A percentile compares a stretch with the other conserved stretches of the same genome.
Conservation (phyloP, 1,140 invertebrate species). For the Gonioctena quinquepunctata region DNA sequence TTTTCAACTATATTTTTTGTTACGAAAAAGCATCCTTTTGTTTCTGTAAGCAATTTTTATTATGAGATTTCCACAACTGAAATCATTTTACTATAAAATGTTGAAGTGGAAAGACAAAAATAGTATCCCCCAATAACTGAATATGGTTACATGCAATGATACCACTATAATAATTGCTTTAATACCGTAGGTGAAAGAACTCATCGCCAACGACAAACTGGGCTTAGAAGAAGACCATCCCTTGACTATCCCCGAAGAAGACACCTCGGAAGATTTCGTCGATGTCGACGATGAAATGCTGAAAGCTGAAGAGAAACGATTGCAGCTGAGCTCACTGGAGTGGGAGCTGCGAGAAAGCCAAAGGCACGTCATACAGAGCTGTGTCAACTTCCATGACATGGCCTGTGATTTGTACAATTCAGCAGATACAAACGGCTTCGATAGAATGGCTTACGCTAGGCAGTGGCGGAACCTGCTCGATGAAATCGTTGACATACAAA, state of each 20-base stretch:
- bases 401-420: constrained; percentile 44
- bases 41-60: too few relatives aligned
- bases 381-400: constrained; percentile 47
- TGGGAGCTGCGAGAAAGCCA: constrained; percentile 45
- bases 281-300: constrained; percentile 38
- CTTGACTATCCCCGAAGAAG: constrained; percentile 19
- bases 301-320: constrained; percentile 29
- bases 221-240: constrained; percentile 17
- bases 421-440: constrained; percentile 35
- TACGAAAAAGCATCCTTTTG: too few relatives aligned
- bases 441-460: constrained; percentile 40
- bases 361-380: constrained; percentile 44
- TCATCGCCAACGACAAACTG: constrained; percentile 72
- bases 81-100: too few relatives aligned
- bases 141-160: too few relatives aligned
- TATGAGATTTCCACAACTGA: too few relatives aligned
- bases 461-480: constrained; percentile 45
- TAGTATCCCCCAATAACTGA: too few relatives aligned
- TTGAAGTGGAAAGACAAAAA: too few relatives aligned
- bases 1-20: too few relatives aligned
- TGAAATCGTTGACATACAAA: constrained; percentile 47
- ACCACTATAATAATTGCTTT: too few relatives aligned
- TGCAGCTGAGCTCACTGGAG: constrained; percentile 36
- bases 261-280: constrained; percentile 21
- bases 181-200: constrained; percentile 81